Evolutionary conservation across 2,888 invertebrate species (phyloP).

Genomic region (Incurvaria masculella): DNA sequence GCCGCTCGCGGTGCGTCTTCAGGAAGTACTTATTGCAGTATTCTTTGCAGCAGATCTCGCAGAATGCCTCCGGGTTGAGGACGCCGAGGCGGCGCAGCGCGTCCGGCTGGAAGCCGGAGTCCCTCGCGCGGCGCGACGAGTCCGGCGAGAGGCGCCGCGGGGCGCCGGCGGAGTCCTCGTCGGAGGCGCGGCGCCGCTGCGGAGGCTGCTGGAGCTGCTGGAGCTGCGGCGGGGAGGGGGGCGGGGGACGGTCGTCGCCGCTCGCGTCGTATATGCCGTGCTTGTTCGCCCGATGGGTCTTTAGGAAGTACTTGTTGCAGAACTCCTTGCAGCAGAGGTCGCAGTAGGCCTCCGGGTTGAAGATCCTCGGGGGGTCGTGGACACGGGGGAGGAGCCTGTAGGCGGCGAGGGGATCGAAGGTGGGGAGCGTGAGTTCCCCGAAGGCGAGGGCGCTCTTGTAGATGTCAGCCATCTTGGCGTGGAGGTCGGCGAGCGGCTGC

Average conservation of each 20-base stretch:
- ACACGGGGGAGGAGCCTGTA: slow-evolving; percentile 48
- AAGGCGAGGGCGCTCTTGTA: slow-evolving; percentile 52
- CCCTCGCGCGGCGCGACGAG: slow-evolving; percentile 63
- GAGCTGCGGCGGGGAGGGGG: slow-evolving; percentile 34
- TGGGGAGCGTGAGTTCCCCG: slow-evolving; percentile 42
- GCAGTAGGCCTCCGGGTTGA: slow-evolving; percentile 96
- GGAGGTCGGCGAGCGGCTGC: slow-evolving; percentile 29
- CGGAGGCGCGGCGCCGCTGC: slow-evolving; percentile 36
- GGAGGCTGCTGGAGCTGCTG: slow-evolving; percentile 53
- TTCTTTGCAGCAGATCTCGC: slow-evolving; percentile 90
- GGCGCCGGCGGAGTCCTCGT: slow-evolving; percentile 48
- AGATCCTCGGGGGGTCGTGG: slow-evolving; percentile 72
- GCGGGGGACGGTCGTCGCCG: slow-evolving; percentile 25
- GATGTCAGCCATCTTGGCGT: slow-evolving; percentile 52
- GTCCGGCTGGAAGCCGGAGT: slow-evolving; percentile 69
- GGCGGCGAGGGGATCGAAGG: slow-evolving; percentile 54
- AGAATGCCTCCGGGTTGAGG: slow-evolving; percentile 85
- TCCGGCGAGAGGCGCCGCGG: slow-evolving; percentile 59
- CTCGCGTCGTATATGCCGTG: slow-evolving; percentile 84
- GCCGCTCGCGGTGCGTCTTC: slow-evolving; percentile 86
- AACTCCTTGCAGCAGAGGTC: slow-evolving; percentile 98
- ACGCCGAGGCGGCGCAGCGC: slow-evolving; percentile 76
- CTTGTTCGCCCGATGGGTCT: slow-evolving; percentile 97
- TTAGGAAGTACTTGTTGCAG: slow-evolving; percentile 97
- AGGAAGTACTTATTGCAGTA: slow-evolving; percentile 93